These are phyloP conservation scores for Eospalax fontanierii DNA, from an alignment of 2,797 vertebrate species.

Conservation along the genomic window DNA sequence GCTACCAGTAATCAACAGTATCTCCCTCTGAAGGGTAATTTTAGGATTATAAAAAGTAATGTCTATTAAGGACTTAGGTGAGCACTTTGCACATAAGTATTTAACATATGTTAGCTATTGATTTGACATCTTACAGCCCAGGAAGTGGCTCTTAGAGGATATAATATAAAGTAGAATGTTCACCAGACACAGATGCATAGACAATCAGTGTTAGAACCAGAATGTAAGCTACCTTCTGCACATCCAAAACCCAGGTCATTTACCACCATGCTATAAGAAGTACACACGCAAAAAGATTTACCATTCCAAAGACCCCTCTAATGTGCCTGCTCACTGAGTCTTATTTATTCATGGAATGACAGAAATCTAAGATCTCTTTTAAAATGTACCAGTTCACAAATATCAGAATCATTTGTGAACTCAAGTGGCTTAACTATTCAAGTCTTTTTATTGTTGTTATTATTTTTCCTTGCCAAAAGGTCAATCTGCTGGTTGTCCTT, in stretches of 20 bases:
- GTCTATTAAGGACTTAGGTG: neutral
- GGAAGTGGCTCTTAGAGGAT: neutral
- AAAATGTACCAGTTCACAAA: slow-evolving; percentile 12
- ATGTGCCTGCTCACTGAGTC: neutral
- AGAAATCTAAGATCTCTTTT: slow-evolving; percentile 27
- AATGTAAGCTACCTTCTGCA: neutral
- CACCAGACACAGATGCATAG: neutral
- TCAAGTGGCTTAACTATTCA: neutral
- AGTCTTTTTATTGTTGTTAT: slow-evolving; percentile 18
- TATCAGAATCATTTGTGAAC: neutral
- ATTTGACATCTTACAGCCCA: slow-evolving; percentile 15
- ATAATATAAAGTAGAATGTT: neutral
- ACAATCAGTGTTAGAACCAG: neutral
- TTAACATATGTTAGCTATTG: slow-evolving; percentile 10
- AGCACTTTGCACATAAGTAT: neutral
- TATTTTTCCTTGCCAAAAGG: neutral
- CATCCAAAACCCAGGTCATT: neutral
- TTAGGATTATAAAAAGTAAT: slow-evolving; percentile 33
- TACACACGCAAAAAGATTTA: slow-evolving; percentile 19
- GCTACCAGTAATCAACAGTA: neutral
- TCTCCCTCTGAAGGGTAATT: neutral
- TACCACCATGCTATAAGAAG: neutral
- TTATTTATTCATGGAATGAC: neutral
- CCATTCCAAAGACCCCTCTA: neutral
- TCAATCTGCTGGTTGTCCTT: slow-evolving; percentile 26